phyloP scores from a whole-genome alignment of 2,888 invertebrate species.

The Punctoribates punctum region DNA sequence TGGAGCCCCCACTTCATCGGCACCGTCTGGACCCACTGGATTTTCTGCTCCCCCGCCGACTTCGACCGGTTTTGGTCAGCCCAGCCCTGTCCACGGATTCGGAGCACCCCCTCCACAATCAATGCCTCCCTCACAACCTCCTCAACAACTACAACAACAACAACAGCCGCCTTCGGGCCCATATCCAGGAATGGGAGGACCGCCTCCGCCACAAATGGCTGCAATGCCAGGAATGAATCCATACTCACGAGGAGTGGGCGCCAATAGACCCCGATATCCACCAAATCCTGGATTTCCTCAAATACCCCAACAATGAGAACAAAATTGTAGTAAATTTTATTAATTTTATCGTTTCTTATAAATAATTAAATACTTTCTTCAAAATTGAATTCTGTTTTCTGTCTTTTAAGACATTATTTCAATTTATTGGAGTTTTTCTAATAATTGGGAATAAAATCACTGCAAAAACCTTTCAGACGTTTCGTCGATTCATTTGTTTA shows the following conservation, averaged over 20 bases:
- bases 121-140: not conserved
- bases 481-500: too few species aligned
- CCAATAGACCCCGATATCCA: conserved; percentile 33
- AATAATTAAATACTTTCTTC: too few species aligned
- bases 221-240: conserved; percentile 28
- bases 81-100: conserved; percentile 12
- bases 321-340: conserved; percentile 5
- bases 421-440: too few species aligned
- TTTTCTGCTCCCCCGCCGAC: conserved; percentile 4
- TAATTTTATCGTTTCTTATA: not conserved
- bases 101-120: not conserved
- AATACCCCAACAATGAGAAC: conserved; percentile 43
- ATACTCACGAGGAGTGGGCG: not conserved
- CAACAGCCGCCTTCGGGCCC: conserved; percentile 4
- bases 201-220: conserved; percentile 20
- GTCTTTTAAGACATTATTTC: too few species aligned
- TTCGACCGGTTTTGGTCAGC: not conserved
- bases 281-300: conserved; percentile 17
- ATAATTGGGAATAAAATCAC: too few species aligned
- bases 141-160: conserved; percentile 12
- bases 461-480: too few species aligned
- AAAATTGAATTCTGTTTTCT: too few species aligned
- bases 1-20: conserved; percentile 3
- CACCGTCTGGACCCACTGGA: not conserved
- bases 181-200: conserved; percentile 35